Evolutionary conservation across 1,140 invertebrate species (phyloP), one percentile per base, ranked within the genome.

Genomic region (Araneus ventricosus): DNA sequence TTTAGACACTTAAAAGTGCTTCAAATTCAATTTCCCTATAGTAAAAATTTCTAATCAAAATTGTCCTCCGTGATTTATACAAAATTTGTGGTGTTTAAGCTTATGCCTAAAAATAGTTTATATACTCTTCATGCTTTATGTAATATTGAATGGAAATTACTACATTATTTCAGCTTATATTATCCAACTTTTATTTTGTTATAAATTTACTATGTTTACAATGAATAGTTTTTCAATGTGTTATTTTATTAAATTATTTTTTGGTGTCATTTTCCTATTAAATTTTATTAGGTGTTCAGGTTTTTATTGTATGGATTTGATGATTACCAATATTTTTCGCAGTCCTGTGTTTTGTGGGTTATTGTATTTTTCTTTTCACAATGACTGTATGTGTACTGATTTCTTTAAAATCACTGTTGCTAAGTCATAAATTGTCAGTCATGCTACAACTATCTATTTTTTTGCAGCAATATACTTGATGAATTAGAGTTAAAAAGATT

Each of bases 351-450:
- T 39, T 39, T 87, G 79, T 93, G 20, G 27, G 59, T 87, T 37
- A 27, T 88, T 41, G 61, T 86, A 39, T 86, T 93, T 86, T 17
- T 52, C n/a, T 84, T 70, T 85, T 85, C 45, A 34, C 30, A 52
- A 24, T 88, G 37, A 30, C 24, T 93, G 24, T 93, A 41, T 63
- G 67, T 67, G 59, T 87, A 39, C n/a, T 87, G 70, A 59, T 79
- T 87, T 39, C 67, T 61, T 93, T 70, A 52, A 79, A 87, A 52
- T 61, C 91, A 93, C 80, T 79, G 52, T 82, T 87, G 75, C 91
- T 93, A 93, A 93, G 91, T 93, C 91, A 93, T 75, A 59, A 79
- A 82, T 86, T 79, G 41, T 93, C 45, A 87, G 91, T 93, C 82
- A 79, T 87, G 61, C 61, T 88, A 88, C 45, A 75, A 87, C n/a